Conservation (phyloP, 2,797 vertebrate species). For the Phataginus tricuspis region DNA sequence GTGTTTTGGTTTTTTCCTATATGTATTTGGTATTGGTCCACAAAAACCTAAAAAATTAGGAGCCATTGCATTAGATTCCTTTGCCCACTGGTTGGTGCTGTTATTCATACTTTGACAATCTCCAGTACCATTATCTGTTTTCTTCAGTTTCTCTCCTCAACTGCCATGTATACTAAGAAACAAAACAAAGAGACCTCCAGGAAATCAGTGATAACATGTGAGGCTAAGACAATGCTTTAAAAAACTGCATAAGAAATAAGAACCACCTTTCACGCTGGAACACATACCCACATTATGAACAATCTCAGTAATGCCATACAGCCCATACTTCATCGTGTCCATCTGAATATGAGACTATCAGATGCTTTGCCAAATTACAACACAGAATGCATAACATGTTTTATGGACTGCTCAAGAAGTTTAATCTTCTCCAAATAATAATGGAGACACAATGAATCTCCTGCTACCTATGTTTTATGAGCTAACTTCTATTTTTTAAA, state of each 20-base stretch:
- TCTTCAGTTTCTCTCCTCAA: slow-evolving; percentile 2
- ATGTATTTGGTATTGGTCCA: background rate
- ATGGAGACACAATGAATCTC: background rate
- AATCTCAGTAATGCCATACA: background rate
- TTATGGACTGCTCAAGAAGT: background rate
- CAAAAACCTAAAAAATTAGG: background rate
- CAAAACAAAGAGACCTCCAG: background rate
- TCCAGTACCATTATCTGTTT: background rate
- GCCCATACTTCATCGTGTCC: background rate
- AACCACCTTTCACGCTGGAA: background rate
- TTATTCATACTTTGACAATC: background rate
- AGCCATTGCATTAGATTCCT: background rate
- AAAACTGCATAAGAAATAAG: background rate
- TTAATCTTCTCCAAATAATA: slow-evolving; percentile 33
- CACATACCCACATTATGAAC: background rate
- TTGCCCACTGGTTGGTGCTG: background rate
- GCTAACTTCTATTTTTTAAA: slow-evolving; percentile 33
- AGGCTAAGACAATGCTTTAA: background rate
- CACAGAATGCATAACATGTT: background rate
- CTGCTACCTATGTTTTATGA: background rate
- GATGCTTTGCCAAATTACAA: slow-evolving; percentile 41
- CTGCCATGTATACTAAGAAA: background rate
- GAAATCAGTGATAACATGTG: background rate
- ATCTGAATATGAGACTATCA: background rate
- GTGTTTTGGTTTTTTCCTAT: background rate